phyloP scores from a whole-genome alignment of 2,113 vertebrate species.

The Halcyon senegalensis region DNA sequence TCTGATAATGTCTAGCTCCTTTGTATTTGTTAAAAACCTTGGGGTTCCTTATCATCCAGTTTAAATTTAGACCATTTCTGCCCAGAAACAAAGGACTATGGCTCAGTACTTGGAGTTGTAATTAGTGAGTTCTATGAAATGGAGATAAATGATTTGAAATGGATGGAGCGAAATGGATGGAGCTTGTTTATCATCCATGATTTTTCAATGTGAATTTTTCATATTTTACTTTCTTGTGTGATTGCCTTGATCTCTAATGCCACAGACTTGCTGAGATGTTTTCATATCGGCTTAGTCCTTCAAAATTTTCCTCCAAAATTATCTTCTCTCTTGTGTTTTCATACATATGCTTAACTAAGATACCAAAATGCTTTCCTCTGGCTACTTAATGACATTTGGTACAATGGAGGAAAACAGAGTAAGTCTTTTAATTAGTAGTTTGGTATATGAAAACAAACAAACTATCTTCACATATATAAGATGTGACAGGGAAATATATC shows the following conservation, averaged over 20 bases:
- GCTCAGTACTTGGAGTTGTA: neutral
- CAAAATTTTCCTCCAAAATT: neutral
- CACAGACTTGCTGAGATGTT: neutral
- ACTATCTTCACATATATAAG: neutral
- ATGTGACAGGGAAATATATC: neutral
- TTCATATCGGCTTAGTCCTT: neutral
- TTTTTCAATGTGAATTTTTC: neutral
- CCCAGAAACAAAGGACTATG: neutral
- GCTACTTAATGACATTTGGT: neutral
- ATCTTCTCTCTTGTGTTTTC: neutral
- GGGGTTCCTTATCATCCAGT: neutral
- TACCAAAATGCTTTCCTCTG: neutral
- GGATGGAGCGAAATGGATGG: neutral
- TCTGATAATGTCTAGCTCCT: neutral
- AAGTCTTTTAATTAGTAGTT: neutral
- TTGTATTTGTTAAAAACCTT: neutral
- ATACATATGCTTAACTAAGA: neutral
- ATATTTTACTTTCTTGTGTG: neutral
- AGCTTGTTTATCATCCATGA: neutral
- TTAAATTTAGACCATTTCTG: neutral
- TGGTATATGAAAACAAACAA: neutral
- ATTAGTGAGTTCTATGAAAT: neutral
- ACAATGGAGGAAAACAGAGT: neutral
- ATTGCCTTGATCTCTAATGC: neutral
- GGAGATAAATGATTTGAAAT: neutral